Evolutionary conservation across 2,888 invertebrate genomes (phyloP).

Genomic region (Epistrophella euchroma): DNA sequence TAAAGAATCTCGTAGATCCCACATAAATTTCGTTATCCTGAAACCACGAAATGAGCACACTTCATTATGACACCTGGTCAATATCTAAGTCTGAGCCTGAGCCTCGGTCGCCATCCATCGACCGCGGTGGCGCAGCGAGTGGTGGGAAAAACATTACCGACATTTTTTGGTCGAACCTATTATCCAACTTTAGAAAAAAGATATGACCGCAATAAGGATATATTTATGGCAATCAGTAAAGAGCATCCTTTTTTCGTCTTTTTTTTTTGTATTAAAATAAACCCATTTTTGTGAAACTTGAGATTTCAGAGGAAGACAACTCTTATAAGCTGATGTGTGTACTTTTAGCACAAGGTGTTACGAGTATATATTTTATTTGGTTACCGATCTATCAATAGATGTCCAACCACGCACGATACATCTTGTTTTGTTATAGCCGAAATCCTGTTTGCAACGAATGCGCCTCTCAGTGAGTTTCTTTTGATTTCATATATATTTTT

Average conservation of each 20-base stretch:
- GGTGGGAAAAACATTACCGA: slow-evolving; percentile 52
- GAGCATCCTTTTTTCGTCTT: slow-evolving; percentile 16
- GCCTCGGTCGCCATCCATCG: background rate
- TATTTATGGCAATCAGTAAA: slow-evolving; percentile 40
- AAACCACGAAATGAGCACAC: slow-evolving; percentile 70
- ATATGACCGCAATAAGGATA: slow-evolving; percentile 52
- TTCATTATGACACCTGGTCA: slow-evolving; percentile 71
- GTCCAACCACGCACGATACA: slow-evolving; percentile 36
- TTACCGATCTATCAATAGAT: slow-evolving; percentile 68
- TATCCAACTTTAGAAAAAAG: slow-evolving; percentile 42
- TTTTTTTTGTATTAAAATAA: slow-evolving; percentile 26
- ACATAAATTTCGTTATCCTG: slow-evolving; percentile 48
- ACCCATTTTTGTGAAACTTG: slow-evolving; percentile 62
- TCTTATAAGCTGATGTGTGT: slow-evolving; percentile 38
- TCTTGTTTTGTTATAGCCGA: slow-evolving; percentile 15
- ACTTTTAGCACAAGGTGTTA: slow-evolving; percentile 69
- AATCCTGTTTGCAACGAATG: slow-evolving; percentile 56
- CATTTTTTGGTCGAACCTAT: slow-evolving; percentile 25
- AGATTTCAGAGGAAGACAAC: slow-evolving; percentile 39
- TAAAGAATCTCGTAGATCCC: slow-evolving; percentile 43
- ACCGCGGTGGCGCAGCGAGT: background rate
- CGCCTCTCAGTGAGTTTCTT: slow-evolving; percentile 28
- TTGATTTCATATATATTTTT: slow-evolving; percentile 24
- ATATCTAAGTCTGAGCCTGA: slow-evolving; percentile 27
- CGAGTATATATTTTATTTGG: slow-evolving; percentile 56